phyloP scores from a whole-genome alignment of 2,113 vertebrate genomes.

The Grammomys surdaster region DNA sequence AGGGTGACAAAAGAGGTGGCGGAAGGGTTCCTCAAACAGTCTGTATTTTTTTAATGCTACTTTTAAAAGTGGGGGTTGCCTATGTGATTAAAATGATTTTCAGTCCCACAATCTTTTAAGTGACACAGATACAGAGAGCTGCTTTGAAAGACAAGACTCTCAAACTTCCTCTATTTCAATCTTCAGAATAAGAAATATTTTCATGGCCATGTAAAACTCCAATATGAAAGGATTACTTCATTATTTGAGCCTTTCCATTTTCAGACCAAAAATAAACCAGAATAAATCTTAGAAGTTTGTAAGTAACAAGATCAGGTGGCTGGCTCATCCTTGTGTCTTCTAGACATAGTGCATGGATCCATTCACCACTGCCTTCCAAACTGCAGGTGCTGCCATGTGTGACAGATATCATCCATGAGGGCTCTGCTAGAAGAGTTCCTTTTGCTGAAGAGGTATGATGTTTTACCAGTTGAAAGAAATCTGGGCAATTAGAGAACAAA shows the following conservation, averaged over 20 bases:
- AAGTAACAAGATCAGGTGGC: constrained; percentile 80
- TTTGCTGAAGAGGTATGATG: constrained; percentile 83
- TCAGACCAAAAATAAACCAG: constrained; percentile 78
- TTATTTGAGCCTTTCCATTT: constrained; percentile 80
- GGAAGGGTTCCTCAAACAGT: not conserved
- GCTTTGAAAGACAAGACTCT: constrained; percentile 77
- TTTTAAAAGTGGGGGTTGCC: not conserved
- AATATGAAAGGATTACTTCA: constrained; percentile 75
- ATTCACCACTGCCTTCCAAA: constrained; percentile 85
- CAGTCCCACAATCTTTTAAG: constrained; percentile 55
- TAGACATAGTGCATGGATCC: constrained; percentile 82
- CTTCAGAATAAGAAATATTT: constrained; percentile 77
- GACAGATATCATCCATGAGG: constrained; percentile 83
- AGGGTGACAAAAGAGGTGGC: constrained; percentile 3
- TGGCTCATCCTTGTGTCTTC: constrained; percentile 84
- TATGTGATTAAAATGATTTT: constrained; percentile 57
- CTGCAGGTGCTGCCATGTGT: constrained; percentile 82
- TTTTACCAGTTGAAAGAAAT: constrained; percentile 85
- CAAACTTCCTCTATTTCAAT: constrained; percentile 76
- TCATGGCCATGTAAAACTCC: constrained; percentile 77
- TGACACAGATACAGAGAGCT: constrained; percentile 73
- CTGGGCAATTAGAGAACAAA: constrained; percentile 85
- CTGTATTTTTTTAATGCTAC: not conserved
- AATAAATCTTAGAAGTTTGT: constrained; percentile 79
- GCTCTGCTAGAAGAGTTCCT: constrained; percentile 84